phyloP scores from a whole-genome alignment of 2,888 invertebrate genomes.

The Apodemia hepburni region DNA sequence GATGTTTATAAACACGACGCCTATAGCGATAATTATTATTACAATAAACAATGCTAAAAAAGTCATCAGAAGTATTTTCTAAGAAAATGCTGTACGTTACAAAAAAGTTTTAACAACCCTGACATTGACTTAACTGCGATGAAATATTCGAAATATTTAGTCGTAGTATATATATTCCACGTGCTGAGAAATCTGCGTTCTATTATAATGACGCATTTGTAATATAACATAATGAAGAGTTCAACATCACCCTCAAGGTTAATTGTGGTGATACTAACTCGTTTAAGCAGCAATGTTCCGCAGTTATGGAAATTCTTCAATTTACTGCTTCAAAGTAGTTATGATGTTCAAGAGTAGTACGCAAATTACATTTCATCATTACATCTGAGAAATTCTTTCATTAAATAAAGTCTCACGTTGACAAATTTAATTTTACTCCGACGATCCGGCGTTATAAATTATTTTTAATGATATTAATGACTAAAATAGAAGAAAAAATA shows the following conservation, averaged over 20 bases:
- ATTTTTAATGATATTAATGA: not conserved
- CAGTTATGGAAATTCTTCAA: not conserved
- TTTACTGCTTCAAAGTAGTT: not conserved
- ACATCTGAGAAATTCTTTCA: not conserved
- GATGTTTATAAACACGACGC: too few species aligned
- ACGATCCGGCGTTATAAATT: not conserved
- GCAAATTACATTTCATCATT: slow-evolving; percentile 5
- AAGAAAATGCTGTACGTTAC: too few species aligned
- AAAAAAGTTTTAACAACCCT: not conserved
- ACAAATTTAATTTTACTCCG: not conserved
- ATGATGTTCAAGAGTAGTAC: not conserved
- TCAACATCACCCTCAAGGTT: slow-evolving; percentile 19
- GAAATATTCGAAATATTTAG: slow-evolving; percentile 7
- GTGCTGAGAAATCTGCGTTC: slow-evolving; percentile 21
- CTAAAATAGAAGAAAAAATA: not conserved
- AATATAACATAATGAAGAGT: slow-evolving; percentile 18
- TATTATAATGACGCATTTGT: slow-evolving; percentile 20
- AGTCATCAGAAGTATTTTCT: too few species aligned
- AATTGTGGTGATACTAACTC: slow-evolving; percentile 6
- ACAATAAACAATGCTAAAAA: too few species aligned
- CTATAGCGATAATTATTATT: too few species aligned
- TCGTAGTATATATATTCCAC: slow-evolving; percentile 9
- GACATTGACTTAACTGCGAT: not conserved
- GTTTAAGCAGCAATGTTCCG: slow-evolving; percentile 4
- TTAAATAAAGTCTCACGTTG: not conserved